phyloP scores from a whole-genome alignment of 2,888 invertebrate species.

The Desoria tigrina region DNA sequence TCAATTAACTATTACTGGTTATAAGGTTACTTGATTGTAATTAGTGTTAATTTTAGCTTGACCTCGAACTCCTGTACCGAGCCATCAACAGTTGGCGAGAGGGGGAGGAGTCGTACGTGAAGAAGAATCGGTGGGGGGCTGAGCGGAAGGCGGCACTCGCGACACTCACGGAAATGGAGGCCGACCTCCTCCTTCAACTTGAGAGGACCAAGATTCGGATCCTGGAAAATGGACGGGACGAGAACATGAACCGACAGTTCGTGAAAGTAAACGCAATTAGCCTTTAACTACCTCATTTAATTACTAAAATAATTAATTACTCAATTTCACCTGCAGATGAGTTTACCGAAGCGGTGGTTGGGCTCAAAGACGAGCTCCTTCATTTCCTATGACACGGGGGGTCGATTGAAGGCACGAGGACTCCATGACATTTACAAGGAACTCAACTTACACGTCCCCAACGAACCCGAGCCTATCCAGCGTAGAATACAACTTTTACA shows the following conservation, averaged over 20 bases:
- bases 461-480: background rate
- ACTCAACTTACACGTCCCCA: background rate
- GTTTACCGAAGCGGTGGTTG: slow-evolving; percentile 69
- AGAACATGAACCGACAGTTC: slow-evolving; percentile 26
- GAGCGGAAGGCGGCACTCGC: slow-evolving; percentile 52
- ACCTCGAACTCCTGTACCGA: slow-evolving; percentile 50
- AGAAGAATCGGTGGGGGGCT: slow-evolving; percentile 50
- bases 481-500: background rate
- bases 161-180: slow-evolving; percentile 49
- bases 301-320: too few species aligned
- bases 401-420: background rate
- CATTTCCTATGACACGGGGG: background rate
- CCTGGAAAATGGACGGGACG: slow-evolving; percentile 30
- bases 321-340: slow-evolving; percentile 38
- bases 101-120: slow-evolving; percentile 48
- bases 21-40: too few species aligned
- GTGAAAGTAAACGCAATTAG: slow-evolving; percentile 16
- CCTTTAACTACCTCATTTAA: too few species aligned
- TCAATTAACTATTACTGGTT: background rate
- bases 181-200: slow-evolving; percentile 47
- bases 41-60: slow-evolving; percentile 35
- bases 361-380: background rate
- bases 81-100: slow-evolving; percentile 51
- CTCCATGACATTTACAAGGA: background rate
- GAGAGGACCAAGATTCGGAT: slow-evolving; percentile 47